These are phyloP conservation scores for Cyprinella venusta DNA, from an alignment of 2,797 vertebrate species.

Conservation along the genomic window DNA sequence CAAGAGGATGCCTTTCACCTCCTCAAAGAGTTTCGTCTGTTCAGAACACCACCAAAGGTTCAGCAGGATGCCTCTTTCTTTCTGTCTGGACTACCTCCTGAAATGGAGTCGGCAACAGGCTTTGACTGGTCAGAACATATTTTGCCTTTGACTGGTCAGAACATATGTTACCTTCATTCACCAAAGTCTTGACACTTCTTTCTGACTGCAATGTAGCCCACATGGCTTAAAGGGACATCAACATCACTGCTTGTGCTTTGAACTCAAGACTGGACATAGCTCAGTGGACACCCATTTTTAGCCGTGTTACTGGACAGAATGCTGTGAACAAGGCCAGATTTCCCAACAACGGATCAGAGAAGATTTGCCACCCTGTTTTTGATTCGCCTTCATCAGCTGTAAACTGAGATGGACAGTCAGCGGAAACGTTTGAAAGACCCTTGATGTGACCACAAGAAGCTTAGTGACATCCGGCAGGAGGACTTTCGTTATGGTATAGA, in stretches of 20 bases:
- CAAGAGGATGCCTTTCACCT: constrained; percentile 22
- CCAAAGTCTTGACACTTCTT: constrained; percentile 8
- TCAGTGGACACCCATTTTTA: constrained; percentile 39
- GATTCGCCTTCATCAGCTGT: constrained; percentile 23
- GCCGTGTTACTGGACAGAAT: constrained; percentile 40
- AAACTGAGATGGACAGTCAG: constrained; percentile 44
- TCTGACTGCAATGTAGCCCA: constrained; percentile 25
- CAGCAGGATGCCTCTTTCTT: neutral
- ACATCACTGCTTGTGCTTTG: constrained; percentile 17
- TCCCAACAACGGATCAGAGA: constrained; percentile 48
- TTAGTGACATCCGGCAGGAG: neutral
- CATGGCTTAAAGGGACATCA: constrained; percentile 32
- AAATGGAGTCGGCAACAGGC: constrained; percentile 1
- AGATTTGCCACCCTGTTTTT: constrained; percentile 22
- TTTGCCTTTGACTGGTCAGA: neutral
- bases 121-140: neutral
- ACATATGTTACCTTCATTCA: neutral
- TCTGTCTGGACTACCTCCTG: constrained; percentile 31
- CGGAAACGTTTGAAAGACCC: constrained; percentile 40
- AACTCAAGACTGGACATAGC: constrained; percentile 51
- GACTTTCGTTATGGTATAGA: constrained; percentile 24
- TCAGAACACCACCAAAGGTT: constrained; percentile 21
- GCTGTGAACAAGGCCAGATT: constrained; percentile 45
- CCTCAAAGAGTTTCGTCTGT: neutral
- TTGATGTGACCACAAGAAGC: constrained; percentile 43